phyloP scores from a whole-genome alignment of 2,888 invertebrate genomes.

The Copidosoma aretas region DNA sequence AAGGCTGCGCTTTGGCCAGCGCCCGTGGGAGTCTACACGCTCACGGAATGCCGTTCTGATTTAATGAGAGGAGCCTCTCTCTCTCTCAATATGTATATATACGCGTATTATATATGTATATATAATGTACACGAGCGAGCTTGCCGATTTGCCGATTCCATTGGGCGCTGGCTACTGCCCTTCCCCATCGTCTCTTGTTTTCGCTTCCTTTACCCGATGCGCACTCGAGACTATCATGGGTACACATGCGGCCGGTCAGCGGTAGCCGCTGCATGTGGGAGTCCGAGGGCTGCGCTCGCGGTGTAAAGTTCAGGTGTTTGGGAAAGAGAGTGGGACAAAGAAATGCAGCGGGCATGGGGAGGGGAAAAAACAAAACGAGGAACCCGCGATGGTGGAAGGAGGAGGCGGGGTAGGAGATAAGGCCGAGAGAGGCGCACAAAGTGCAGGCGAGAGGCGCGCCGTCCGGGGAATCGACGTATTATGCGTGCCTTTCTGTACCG shows the following conservation, averaged over 20 bases:
- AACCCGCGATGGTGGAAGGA: background rate
- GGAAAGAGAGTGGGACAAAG: constrained; percentile 25
- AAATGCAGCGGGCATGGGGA: background rate
- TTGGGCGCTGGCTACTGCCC: constrained; percentile 12
- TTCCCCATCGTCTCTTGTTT: background rate
- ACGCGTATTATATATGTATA: too few relatives aligned
- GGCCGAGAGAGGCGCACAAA: constrained; percentile 31
- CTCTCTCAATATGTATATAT: background rate
- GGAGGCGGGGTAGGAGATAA: constrained; percentile 31
- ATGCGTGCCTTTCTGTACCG: too few relatives aligned
- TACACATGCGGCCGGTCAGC: background rate
- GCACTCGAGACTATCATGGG: too few relatives aligned
- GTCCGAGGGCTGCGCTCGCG: background rate
- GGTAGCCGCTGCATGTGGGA: constrained; percentile 6
- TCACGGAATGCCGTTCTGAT: constrained; percentile 63
- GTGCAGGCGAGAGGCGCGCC: background rate
- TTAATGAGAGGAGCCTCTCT: constrained; percentile 54
- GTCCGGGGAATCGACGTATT: too few relatives aligned
- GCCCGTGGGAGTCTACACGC: constrained; percentile 62
- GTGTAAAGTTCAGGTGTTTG: constrained; percentile 1
- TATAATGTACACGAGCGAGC: too few relatives aligned
- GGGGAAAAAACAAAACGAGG: constrained; percentile 21
- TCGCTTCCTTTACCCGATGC: background rate
- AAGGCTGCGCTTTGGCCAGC: background rate
- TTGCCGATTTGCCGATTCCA: constrained; percentile 33